A percentile compares a stretch with the other conserved stretches of the same genome.
Evolutionary conservation across 2,113 vertebrate genomes (phyloP).

Genomic region (Abramis brama): DNA sequence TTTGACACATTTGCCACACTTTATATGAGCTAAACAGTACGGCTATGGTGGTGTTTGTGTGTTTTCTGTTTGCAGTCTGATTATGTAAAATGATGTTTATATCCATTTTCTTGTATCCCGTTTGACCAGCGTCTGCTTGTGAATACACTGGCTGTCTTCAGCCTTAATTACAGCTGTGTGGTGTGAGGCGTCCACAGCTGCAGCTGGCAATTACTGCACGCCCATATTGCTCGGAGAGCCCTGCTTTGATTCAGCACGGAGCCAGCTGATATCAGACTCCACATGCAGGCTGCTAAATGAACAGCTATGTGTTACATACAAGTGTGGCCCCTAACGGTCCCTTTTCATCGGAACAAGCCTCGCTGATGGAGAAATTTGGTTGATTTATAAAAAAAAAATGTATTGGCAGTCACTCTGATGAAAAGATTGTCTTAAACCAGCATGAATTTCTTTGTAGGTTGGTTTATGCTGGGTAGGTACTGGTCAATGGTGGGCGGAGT

Average conservation of each 20-base stretch:
- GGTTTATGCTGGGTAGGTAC: no score
- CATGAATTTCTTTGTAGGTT: background rate
- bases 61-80: constrained; percentile 24
- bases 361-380: constrained; percentile 1
- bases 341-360: background rate
- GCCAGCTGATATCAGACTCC: constrained; percentile 43
- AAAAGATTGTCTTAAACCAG: background rate
- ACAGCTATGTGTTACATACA: constrained; percentile 24
- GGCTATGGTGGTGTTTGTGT: background rate
- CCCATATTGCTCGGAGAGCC: constrained; percentile 44
- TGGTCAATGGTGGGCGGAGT: background rate
- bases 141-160: constrained; percentile 56
- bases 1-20: background rate
- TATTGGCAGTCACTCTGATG: background rate
- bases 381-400: constrained; percentile 25
- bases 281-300: background rate
- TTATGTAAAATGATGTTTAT: constrained; percentile 17
- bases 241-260: constrained; percentile 66
- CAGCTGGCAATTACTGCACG: constrained; percentile 55
- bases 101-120: background rate
- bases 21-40: background rate
- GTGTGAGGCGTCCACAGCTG: constrained; percentile 57
- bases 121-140: constrained; percentile 39
- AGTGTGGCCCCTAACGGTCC: background rate
- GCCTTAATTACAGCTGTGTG: constrained; percentile 69